Base-by-base conservation (phyloP, 2,113 vertebrate species). In the Piaya cayana region DNA sequence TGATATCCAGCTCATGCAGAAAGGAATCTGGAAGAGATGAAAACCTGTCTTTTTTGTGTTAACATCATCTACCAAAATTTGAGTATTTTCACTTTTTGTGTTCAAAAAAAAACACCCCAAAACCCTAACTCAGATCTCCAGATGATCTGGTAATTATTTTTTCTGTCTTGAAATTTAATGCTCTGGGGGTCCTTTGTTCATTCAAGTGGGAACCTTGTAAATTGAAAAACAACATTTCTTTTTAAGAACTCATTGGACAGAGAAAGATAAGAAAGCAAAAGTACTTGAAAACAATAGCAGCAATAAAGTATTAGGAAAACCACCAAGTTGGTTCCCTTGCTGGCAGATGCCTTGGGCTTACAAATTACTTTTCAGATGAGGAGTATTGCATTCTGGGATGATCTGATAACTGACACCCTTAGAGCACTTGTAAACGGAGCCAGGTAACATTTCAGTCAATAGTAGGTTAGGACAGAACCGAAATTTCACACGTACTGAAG, bases 381-480 rank as follows among this genome's bases (percentile, higher is more conserved):
- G 42, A 50, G 45, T 25, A 14, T 18, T 68, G n/a, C 2, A 1
- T 68, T 78, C 36, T 82, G 29, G 21, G n/a, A 29, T 30, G 25
- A 32, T 58, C 34, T 68, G 37, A 37, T 43, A 82, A 52, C n/a
- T 64, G 37, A 49, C 16, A 36, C 26, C 5, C 6, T 67, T 36
- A 27, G 34, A 59, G 37, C 36, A 19, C 64, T 52, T 63, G 14
- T 3, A 32, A 47, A 37, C 50, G 43, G 43, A 68, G 43, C 17
- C 1, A 6, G 9, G 6, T 0, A 1, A 45, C 12, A 1, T 67
- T 82, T 78, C 20, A 55, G 8, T 39, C 8, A 59, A 21, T 14
- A 62, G 15, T 37, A 56, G 60, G 23, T 36, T 47, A 49, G 71
- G 34, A 71, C 27, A 86, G 56, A 86, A 52, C 5, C n/a, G 56